Evolutionary conservation across 2,113 vertebrate genomes (phyloP).

Genomic region (Isichthys henryi): DNA sequence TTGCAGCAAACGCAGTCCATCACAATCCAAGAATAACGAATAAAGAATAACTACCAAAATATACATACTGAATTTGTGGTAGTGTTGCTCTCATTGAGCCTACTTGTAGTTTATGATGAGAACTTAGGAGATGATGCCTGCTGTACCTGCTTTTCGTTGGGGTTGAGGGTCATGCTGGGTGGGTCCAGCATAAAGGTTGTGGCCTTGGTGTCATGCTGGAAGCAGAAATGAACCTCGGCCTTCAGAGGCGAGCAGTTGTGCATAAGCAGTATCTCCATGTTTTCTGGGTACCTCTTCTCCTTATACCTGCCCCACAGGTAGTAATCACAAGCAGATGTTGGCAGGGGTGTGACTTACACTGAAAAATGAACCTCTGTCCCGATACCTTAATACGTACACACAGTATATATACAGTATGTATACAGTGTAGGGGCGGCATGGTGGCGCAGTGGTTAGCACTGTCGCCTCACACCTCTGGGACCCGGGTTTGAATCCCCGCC

Average conservation of each 20-base stretch:
- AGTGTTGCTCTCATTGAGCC: background rate
- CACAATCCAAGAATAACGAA: background rate
- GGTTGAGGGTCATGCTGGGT: constrained; percentile 65
- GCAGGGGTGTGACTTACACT: background rate
- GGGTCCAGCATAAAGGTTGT: constrained; percentile 77
- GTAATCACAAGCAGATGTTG: background rate
- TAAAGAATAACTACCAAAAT: background rate
- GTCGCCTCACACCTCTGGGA: too few species aligned
- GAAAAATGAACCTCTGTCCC: background rate
- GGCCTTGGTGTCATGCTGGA: constrained; percentile 65
- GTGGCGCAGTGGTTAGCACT: too few species aligned
- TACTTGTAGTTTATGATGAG: background rate
- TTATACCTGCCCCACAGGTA: constrained; percentile 66
- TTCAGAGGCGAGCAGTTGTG: constrained; percentile 65
- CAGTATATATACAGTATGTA: too few species aligned
- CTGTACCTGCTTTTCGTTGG: constrained; percentile 71
- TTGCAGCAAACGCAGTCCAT: background rate
- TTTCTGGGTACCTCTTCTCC: constrained; percentile 61
- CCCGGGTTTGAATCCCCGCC: too few species aligned
- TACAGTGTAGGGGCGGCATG: too few species aligned
- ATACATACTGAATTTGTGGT: background rate
- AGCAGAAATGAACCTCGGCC: constrained; percentile 64
- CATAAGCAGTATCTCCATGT: constrained; percentile 70
- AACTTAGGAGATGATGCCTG: background rate
- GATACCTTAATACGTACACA: background rate